A percentile compares a stretch with the other conserved stretches of the same genome.
phyloP scores from a whole-genome alignment of 2,113 vertebrate species.

The Poeciliopsis turrubarensis region DNA sequence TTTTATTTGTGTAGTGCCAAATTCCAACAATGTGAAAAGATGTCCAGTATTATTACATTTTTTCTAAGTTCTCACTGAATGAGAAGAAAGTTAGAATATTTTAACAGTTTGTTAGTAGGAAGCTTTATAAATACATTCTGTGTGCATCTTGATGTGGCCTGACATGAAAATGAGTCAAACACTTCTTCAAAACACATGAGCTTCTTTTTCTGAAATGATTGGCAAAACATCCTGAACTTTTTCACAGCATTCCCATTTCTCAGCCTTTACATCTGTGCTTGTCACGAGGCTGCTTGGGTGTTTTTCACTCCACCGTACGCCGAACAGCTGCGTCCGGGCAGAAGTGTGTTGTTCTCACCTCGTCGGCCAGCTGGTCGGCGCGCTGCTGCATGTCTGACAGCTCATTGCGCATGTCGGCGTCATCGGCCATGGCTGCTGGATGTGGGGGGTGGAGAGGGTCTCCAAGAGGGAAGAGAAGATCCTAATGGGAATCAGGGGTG shows the following conservation, averaged over 20 bases:
- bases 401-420: constrained; percentile 99
- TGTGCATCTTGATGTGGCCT: no score
- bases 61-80: no score
- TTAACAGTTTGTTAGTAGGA: no score
- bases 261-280: neutral
- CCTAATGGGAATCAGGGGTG: constrained; percentile 76
- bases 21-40: no score
- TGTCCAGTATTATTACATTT: no score
- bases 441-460: constrained; percentile 74
- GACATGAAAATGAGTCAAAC: no score
- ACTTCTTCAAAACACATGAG: neutral
- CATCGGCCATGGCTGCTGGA: constrained; percentile 91
- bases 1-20: no score
- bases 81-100: no score
- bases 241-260: neutral
- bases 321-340: neutral
- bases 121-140: no score
- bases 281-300: no score
- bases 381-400: constrained; percentile 98
- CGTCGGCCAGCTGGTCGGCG: constrained; percentile 96
- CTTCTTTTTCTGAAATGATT: neutral
- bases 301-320: neutral
- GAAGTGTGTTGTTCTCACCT: constrained; percentile 80
- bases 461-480: constrained; percentile 77
- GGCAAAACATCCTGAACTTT: neutral